Evolutionary conservation across 2,797 vertebrate species (phyloP).

Genomic region (Leptoclinus maculatus): DNA sequence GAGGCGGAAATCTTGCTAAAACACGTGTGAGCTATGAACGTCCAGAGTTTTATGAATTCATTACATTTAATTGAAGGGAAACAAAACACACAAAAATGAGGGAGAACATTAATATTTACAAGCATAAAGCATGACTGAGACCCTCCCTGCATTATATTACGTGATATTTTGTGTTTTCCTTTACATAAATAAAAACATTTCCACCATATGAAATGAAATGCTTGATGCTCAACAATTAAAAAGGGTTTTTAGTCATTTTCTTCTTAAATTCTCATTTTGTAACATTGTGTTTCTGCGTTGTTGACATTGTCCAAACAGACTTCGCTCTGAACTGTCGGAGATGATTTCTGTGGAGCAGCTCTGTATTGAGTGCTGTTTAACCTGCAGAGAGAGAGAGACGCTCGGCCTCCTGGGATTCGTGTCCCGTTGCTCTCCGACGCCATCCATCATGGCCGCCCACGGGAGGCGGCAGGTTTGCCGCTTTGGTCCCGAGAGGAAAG

Average conservation of each 20-base stretch:
- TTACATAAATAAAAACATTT: too few relatives aligned
- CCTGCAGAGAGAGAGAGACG: constrained; percentile 63
- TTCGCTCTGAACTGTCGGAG: constrained; percentile 17
- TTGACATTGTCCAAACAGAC: not conserved
- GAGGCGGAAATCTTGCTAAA: too few relatives aligned
- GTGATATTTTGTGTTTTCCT: too few relatives aligned
- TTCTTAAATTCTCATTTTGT: not conserved
- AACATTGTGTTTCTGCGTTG: not conserved
- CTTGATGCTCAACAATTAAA: too few relatives aligned
- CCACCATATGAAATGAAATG: too few relatives aligned
- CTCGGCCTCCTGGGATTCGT: constrained; percentile 65
- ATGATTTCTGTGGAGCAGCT: constrained; percentile 36
- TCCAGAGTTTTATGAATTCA: too few relatives aligned
- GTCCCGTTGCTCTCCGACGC: constrained; percentile 54
- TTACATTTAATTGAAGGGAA: too few relatives aligned
- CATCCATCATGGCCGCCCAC: constrained; percentile 73
- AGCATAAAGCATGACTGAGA: too few relatives aligned
- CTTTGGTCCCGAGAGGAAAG: constrained; percentile 46
- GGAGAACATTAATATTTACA: too few relatives aligned
- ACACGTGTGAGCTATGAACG: too few relatives aligned
- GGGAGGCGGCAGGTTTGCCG: constrained; percentile 39
- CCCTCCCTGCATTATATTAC: too few relatives aligned
- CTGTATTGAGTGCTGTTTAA: constrained; percentile 77
- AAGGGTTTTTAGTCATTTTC: fast-evolving
- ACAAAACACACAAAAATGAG: too few relatives aligned